These are phyloP conservation scores for Hydriomena furcata DNA, from an alignment of 2,888 invertebrate species.

Conservation along the genomic window DNA sequence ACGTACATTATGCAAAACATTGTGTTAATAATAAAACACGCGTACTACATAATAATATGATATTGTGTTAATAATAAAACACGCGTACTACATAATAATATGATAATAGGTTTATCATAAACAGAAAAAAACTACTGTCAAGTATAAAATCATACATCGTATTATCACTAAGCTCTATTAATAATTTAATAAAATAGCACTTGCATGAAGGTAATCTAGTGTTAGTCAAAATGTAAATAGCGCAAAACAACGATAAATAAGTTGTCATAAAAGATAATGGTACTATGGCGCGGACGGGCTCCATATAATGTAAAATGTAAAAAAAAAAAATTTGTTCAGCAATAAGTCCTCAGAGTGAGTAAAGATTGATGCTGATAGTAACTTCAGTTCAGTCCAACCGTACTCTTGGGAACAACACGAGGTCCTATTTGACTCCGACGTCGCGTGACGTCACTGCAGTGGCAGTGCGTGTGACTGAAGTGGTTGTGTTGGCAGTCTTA, in stretches of 20 bases:
- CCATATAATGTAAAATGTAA: neutral
- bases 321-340: neutral
- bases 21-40: constrained; percentile 7
- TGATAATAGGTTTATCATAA: constrained; percentile 2
- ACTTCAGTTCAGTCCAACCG: constrained; percentile 24
- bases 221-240: constrained; percentile 7
- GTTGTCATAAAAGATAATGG: constrained; percentile 6
- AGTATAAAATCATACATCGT: constrained; percentile 2
- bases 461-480: constrained; percentile 63
- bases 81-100: no score
- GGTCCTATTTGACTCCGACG: constrained; percentile 66
- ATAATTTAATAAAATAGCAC: constrained; percentile 19
- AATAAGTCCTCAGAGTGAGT: neutral
- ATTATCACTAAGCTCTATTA: constrained; percentile 18
- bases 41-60: no score
- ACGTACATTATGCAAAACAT: constrained; percentile 9
- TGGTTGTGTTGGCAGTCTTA: constrained; percentile 63
- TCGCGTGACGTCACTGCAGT: constrained; percentile 72
- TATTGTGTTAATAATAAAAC: constrained; percentile 6
- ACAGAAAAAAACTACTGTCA: no score
- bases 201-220: neutral
- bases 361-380: constrained; percentile 17
- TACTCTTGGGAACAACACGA: constrained; percentile 6
- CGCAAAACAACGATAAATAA: constrained; percentile 4
- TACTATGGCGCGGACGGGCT: neutral